Evolutionary conservation across 1,140 invertebrate genomes (phyloP), one percentile per base, ranked within the genome.

Genomic region (Plectrocnemia conspersa): DNA sequence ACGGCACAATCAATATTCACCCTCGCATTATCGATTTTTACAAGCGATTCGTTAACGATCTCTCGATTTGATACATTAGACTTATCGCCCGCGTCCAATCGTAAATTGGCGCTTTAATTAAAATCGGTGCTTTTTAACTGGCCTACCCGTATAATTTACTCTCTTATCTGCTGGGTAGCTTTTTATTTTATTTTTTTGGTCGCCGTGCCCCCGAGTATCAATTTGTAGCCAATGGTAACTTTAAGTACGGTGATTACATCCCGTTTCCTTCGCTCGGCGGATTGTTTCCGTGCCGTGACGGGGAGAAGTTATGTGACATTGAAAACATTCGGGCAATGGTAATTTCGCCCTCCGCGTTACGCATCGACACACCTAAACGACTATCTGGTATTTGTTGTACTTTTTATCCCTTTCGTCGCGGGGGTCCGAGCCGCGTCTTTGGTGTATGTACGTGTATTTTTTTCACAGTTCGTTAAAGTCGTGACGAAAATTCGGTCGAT

Each of bases 291-390:
- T 38, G 35, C 18, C 35, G 15, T 16, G 27, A 29, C 27, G 27
- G 27, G 35, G 35, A 38, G 7, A 38, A 38, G 35, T 45, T 54
- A 54, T 54, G 42, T 54, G 41, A 27, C 52, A 33, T 46, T 45
- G 41, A 24, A 46, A 45, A 53, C 50, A 40, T 41, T 53, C 42
- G 36, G 42, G 11, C 6, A 23, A 53, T 42, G 50, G 38, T 27
- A 24, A 5, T 23, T n/a, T 13, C 10, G 1, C 24, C 45, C 45
- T 27, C 32, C 45, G 25, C 45, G 2, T 19, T 32, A 46, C 27
- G 52, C 52, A 0, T 22, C 52, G 41, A 23, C 42, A 27, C 41
- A 54, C 52, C 40, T 27, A 29, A 45, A 35, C 41, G 41, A 50
- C 41, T 48, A 48, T 48, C 33, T 33, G 11, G 27, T 23, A n/a